Percentiles rank a stretch among this genome's conserved stretches.
phyloP scores from a whole-genome alignment of 2,797 vertebrate species.

The Pelochelys cantorii region DNA sequence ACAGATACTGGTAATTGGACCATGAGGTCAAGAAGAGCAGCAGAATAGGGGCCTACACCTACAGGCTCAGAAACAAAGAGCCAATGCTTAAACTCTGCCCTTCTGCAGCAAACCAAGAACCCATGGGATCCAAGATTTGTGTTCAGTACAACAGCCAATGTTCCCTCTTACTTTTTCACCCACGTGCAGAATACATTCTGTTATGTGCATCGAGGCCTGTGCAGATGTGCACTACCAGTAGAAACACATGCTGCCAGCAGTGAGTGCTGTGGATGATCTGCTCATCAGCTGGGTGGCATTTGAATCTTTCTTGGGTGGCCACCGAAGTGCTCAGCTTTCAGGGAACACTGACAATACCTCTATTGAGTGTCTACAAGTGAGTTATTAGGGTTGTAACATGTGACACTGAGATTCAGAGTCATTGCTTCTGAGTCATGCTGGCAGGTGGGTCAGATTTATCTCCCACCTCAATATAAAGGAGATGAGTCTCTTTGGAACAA shows the following conservation, averaged over 20 bases:
- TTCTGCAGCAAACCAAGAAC: neutral
- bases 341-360: no score
- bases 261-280: no score
- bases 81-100: neutral
- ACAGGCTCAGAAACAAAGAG: neutral
- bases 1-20: neutral
- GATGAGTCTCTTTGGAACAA: neutral
- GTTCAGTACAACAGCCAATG: fast-evolving
- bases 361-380: neutral
- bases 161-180: no score
- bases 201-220: no score
- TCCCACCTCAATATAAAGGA: neutral
- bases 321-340: no score
- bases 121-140: neutral
- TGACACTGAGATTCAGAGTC: neutral
- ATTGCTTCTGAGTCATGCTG: neutral
- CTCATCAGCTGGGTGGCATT: no score
- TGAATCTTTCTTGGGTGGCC: no score
- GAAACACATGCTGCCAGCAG: no score
- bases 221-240: no score
- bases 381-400: fast-evolving
- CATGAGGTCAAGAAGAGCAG: neutral
- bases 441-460: neutral
- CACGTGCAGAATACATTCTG: no score
- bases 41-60: neutral